Evolutionary conservation across 2,113 vertebrate genomes (phyloP).

Genomic region (pig (Sus scrofa)): DNA sequence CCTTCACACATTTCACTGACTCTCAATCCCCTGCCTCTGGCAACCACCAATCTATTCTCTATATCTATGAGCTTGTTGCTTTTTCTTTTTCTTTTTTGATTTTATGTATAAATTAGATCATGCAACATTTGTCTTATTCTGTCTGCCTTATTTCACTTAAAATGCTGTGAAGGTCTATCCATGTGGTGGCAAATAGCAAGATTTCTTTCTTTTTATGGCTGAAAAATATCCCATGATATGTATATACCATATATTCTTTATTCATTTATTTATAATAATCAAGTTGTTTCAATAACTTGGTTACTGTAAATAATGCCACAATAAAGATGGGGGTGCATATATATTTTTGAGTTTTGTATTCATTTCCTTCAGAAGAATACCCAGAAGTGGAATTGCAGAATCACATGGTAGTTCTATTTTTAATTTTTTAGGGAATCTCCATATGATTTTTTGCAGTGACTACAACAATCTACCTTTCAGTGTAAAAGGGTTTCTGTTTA

Average conservation of each 20-base stretch:
- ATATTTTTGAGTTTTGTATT: background rate
- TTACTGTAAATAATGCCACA: background rate
- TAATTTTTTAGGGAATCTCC: background rate
- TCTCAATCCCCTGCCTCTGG: accelerated
- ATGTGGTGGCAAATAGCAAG: background rate
- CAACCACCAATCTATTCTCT: background rate
- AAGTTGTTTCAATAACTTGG: background rate
- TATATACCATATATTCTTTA: background rate
- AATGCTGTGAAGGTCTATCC: background rate
- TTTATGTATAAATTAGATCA: background rate
- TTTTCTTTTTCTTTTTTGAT: background rate
- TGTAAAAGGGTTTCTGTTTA: background rate
- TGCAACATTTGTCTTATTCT: background rate
- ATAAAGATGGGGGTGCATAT: background rate
- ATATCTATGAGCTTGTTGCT: background rate
- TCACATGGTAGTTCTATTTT: background rate
- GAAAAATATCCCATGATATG: background rate
- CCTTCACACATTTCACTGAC: background rate
- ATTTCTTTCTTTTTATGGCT: background rate
- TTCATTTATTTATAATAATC: background rate
- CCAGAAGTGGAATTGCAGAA: background rate
- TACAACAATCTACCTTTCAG: background rate
- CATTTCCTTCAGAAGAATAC: background rate
- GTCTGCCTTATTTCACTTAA: background rate
- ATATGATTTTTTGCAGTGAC: background rate